Evolutionary conservation across 2,113 vertebrate species (phyloP).

Genomic region (Plotosus lineatus): DNA sequence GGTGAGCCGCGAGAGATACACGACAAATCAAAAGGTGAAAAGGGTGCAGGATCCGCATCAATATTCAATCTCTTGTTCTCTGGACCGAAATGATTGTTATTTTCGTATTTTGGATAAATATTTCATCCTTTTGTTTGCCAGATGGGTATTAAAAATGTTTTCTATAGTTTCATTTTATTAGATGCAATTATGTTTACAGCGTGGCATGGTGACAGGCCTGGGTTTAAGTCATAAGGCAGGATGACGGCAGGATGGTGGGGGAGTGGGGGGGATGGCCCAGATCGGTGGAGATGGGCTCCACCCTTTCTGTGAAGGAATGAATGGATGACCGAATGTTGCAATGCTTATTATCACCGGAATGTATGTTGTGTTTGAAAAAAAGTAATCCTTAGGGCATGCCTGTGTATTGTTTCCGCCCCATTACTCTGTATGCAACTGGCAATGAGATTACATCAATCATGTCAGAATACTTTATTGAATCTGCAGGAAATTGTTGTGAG

Average conservation of each 20-base stretch:
- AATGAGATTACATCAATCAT: slow-evolving; percentile 5
- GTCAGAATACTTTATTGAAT: too few species aligned
- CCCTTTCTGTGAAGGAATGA: too few species aligned
- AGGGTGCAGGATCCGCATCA: not conserved
- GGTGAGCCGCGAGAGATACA: not conserved
- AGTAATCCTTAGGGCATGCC: slow-evolving; percentile 51
- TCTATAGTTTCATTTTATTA: slow-evolving; percentile 13
- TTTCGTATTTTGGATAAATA: slow-evolving; percentile 46
- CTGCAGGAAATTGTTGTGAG: too few species aligned
- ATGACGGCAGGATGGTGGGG: too few species aligned
- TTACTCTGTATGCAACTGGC: slow-evolving; percentile 41
- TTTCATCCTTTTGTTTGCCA: slow-evolving; percentile 11
- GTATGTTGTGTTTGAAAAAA: not conserved
- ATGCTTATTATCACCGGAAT: not conserved
- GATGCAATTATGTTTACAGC: too few species aligned
- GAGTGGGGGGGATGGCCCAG: too few species aligned
- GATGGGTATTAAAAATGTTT: slow-evolving; percentile 43
- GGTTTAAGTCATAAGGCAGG: too few species aligned
- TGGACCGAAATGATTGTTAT: not conserved
- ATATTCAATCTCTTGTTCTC: not conserved
- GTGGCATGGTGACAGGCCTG: too few species aligned
- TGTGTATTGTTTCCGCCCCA: slow-evolving; percentile 16
- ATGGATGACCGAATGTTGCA: too few species aligned
- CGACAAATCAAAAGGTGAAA: not conserved
- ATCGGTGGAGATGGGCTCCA: too few species aligned